A percentile compares a stretch with the other conserved stretches of the same genome.
phyloP scores from a whole-genome alignment of 2,888 invertebrate genomes.

The Thera britannica region DNA sequence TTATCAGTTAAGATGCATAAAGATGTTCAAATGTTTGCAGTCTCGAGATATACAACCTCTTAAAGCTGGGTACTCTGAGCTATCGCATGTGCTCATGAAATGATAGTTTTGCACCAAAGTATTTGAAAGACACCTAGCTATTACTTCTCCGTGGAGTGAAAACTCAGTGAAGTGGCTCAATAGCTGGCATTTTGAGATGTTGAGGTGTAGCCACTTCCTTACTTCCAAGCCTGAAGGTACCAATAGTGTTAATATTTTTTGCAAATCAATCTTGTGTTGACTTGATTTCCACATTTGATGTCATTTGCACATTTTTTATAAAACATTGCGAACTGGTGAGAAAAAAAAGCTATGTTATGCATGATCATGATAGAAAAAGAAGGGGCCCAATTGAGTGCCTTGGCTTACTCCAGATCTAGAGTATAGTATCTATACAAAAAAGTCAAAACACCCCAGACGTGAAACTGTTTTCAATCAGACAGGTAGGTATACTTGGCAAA shows the following conservation, averaged over 20 bases:
- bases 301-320: background rate
- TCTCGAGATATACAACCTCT: background rate
- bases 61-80: background rate
- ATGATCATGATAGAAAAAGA: background rate
- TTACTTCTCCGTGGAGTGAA: background rate
- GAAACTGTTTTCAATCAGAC: background rate
- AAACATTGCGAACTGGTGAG: background rate
- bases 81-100: background rate
- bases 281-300: background rate
- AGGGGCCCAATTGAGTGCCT: background rate
- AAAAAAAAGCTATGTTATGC: background rate
- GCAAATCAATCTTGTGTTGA: background rate
- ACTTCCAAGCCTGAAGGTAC: background rate
- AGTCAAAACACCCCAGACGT: background rate
- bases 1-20: too few relatives aligned
- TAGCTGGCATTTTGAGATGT: background rate
- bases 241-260: background rate
- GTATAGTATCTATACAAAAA: background rate
- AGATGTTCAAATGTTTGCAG: too few relatives aligned
- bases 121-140: background rate
- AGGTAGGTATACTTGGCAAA: background rate
- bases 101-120: background rate
- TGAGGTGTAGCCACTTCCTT: background rate
- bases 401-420: background rate
- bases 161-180: background rate